Evolutionary conservation across 2,113 vertebrate species (phyloP).

Genomic region (Leptobrachium ailaonicum): DNA sequence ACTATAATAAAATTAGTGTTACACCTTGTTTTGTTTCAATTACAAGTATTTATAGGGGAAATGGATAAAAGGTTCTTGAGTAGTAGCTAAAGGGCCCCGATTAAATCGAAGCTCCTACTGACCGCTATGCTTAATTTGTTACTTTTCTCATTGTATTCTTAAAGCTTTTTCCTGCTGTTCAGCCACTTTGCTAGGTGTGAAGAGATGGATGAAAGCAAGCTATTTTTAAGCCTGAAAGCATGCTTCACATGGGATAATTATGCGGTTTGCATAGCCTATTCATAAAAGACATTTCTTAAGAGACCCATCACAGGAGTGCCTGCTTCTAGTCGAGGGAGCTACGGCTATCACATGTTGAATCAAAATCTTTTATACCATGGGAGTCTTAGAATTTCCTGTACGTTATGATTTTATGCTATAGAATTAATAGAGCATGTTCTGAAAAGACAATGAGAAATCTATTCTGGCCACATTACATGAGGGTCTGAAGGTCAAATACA

Average conservation of each 20-base stretch:
- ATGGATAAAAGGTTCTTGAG: conserved; percentile 1
- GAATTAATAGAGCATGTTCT: too few relatives aligned
- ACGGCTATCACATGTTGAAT: too few relatives aligned
- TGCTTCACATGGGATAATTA: conserved; percentile 21
- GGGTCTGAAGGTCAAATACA: too few relatives aligned
- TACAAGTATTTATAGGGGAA: background rate
- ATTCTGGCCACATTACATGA: too few relatives aligned
- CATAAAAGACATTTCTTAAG: background rate
- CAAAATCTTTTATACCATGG: too few relatives aligned
- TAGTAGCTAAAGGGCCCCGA: background rate
- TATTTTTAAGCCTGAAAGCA: conserved; percentile 40
- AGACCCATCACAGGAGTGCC: background rate
- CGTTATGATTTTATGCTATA: too few relatives aligned
- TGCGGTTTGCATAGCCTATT: conserved; percentile 20
- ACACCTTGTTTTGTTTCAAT: background rate
- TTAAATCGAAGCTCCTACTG: conserved; percentile 22
- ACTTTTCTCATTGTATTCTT: conserved; percentile 13
- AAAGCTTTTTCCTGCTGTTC: conserved; percentile 30
- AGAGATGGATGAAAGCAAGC: conserved; percentile 8
- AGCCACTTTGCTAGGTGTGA: background rate
- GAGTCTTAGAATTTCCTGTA: too few relatives aligned
- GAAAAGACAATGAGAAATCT: too few relatives aligned
- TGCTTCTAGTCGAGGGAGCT: background rate
- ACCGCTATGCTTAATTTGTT: conserved; percentile 30
- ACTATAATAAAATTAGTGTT: background rate